Conservation (phyloP, 2,113 vertebrate species). For the Struthio camelus region DNA sequence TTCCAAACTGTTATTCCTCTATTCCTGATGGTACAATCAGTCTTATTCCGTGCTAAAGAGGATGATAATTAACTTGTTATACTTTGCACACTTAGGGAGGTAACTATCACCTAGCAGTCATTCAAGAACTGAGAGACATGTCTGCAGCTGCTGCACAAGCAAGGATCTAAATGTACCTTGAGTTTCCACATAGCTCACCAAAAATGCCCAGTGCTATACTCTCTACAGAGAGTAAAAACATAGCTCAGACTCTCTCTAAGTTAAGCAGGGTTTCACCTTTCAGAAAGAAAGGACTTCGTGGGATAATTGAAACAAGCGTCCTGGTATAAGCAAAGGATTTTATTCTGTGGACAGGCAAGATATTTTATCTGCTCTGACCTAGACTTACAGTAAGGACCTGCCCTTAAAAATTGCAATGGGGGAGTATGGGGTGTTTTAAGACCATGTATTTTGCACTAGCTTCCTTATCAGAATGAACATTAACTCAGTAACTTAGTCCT, state of each 20-base stretch:
- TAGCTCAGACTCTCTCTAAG: background rate
- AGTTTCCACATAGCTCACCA: background rate
- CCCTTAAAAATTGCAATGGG: background rate
- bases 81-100: background rate
- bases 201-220: background rate
- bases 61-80: background rate
- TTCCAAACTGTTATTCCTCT: background rate
- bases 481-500: background rate
- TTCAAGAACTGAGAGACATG: background rate
- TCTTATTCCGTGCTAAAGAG: background rate
- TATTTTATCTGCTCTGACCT: background rate
- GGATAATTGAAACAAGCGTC: background rate
- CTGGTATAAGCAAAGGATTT: background rate
- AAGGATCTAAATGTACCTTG: background rate
- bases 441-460: background rate
- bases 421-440: background rate
- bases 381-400: background rate
- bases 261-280: background rate
- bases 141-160: background rate
- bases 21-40: background rate
- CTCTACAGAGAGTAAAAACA: background rate
- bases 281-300: background rate
- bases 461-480: background rate
- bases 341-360: background rate
- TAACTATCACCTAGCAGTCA: background rate